phyloP scores from a whole-genome alignment of 2,888 invertebrate genomes.

The Ophioninae sp. region DNA sequence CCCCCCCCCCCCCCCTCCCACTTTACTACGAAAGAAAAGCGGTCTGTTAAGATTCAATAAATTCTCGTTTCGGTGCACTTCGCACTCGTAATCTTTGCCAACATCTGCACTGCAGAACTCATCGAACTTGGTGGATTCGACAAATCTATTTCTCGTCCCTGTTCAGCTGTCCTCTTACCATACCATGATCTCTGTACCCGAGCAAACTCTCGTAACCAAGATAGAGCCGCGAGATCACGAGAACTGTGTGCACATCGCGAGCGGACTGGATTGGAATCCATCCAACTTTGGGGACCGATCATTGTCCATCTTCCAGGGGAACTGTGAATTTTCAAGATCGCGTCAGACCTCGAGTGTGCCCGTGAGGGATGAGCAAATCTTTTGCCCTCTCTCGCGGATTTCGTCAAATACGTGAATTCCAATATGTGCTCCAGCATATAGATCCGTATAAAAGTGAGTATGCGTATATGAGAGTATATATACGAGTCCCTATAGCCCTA shows the following conservation, averaged over 20 bases:
- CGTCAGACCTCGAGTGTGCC: constrained; percentile 32
- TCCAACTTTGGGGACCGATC: constrained; percentile 69
- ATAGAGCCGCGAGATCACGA: constrained; percentile 28
- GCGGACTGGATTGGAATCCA: constrained; percentile 69
- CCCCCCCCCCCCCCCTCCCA: no score
- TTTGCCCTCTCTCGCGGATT: neutral
- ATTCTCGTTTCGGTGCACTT: constrained; percentile 3
- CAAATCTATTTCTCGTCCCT: constrained; percentile 66
- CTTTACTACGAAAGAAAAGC: neutral
- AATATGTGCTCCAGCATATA: constrained; percentile 5
- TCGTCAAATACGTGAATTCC: constrained; percentile 23
- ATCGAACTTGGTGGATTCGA: constrained; percentile 71
- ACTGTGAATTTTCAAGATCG: constrained; percentile 30
- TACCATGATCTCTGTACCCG: neutral
- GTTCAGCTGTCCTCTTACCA: constrained; percentile 51
- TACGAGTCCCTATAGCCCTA: neutral
- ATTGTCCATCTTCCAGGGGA: constrained; percentile 60
- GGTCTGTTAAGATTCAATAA: neutral
- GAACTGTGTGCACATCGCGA: constrained; percentile 49
- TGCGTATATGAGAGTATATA: neutral
- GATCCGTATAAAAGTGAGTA: neutral
- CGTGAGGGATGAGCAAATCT: constrained; percentile 24
- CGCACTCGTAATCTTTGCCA: constrained; percentile 31
- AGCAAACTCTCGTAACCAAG: neutral
- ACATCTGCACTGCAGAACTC: constrained; percentile 69